Evolutionary conservation across 2,113 vertebrate genomes (phyloP), one percentile per base, ranked within the genome.

Genomic region (Eolophus roseicapilla): DNA sequence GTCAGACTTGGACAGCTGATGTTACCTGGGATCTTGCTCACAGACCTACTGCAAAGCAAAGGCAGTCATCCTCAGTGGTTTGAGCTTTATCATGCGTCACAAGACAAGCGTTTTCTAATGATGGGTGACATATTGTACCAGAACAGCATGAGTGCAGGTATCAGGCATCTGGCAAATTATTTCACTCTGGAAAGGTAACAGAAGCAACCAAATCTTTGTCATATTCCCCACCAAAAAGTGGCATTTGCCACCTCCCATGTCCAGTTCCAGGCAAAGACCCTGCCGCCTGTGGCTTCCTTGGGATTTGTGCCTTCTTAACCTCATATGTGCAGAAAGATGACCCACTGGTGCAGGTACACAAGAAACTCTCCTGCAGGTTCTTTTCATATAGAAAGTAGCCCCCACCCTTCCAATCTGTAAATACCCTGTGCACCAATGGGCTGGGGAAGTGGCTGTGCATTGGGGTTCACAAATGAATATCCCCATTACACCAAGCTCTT

Each of bases 51-150:
- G 55, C 47, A 82, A 80, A 88, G 73, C 69, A 52, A 82, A 84
- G 18, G 17, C 83, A 62, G 6, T 71, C 60, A 15, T 74, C 79
- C 49, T 93, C 55, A 47, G 68, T 81, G 85, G 39, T 86, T 83
- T 94, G 73, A 84, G 68, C 55, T 76, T 41, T 83, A 78, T 71
- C 47, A 60, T 5, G 27, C 87, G 64, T 75, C 88, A 81, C 64
- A 81, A 89, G 67, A 82, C 70, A 73, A 88, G 68, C 0, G 0
- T 83, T 95, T 96, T 75, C 68, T 92, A 88, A 83, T 25, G 60
- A 31, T 64, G 80, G 93, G 90, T 83, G 90, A 71, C 43, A 67
- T 63, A 70, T 55, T 75, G 52, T 35, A 52, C 82, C 82, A 90
- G 43, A 83, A 90, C 82, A 90, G 57, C 87, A 82, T 47, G 55